Evolutionary conservation across 2,888 invertebrate species (phyloP).

Genomic region (Aphrophora alni): DNA sequence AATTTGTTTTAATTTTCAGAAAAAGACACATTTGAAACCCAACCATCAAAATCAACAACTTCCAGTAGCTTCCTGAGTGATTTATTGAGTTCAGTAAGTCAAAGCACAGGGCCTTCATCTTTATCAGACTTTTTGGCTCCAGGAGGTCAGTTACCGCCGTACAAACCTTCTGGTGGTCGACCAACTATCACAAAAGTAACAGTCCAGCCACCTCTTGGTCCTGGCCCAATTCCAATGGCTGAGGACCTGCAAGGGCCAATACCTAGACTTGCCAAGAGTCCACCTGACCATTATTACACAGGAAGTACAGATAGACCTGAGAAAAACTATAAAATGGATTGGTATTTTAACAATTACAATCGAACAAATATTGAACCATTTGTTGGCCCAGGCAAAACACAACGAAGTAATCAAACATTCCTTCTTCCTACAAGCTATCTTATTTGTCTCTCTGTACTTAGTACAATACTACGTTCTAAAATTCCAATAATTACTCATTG

Average conservation of each 20-base stretch:
- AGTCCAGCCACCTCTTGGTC: constrained; percentile 43
- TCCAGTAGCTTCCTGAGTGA: constrained; percentile 28
- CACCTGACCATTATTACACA: constrained; percentile 39
- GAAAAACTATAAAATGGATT: constrained; percentile 56
- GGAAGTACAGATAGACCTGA: neutral
- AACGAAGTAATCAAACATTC: neutral
- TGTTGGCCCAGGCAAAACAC: constrained; percentile 53
- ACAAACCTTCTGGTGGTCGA: constrained; percentile 58
- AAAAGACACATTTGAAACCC: neutral
- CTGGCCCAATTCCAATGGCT: constrained; percentile 48
- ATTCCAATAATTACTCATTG: too few relatives aligned
- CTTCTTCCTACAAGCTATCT: neutral
- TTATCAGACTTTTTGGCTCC: constrained; percentile 70
- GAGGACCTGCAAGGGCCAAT: constrained; percentile 51
- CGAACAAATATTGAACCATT: constrained; percentile 64
- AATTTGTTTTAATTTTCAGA: neutral
- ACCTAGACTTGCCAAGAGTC: constrained; percentile 45
- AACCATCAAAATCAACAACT: constrained; percentile 18
- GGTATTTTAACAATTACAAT: constrained; percentile 89
- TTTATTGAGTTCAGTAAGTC: constrained; percentile 22
- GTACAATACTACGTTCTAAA: too few relatives aligned
- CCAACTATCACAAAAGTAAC: constrained; percentile 67
- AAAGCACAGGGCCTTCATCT: constrained; percentile 57
- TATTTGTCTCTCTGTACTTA: neutral
- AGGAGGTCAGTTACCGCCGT: constrained; percentile 62